Percentiles rank a stretch among this genome's conserved stretches.
Conservation (phyloP, 2,888 invertebrate species). For the Cheiracanthium punctorium region DNA sequence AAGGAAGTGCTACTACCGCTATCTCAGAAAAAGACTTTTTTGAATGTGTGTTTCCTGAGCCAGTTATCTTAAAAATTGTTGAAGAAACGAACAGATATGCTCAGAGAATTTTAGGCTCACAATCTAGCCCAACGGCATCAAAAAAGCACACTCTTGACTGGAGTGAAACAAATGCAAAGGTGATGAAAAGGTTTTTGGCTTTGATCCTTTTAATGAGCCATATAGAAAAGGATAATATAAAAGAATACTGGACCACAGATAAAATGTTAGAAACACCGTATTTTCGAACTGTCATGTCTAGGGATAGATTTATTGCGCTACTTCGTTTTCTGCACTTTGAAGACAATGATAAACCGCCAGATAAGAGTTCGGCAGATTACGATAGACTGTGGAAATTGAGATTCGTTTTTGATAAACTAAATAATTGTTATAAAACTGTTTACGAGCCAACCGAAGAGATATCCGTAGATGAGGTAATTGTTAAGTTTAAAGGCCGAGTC, state of each 20-base stretch:
- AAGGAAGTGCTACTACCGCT: too few relatives aligned
- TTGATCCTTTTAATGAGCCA: too few relatives aligned
- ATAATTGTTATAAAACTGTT: neutral
- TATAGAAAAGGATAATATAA: too few relatives aligned
- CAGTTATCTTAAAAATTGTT: too few relatives aligned
- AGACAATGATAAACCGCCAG: slow-evolving; percentile 4
- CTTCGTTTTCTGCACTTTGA: slow-evolving; percentile 31
- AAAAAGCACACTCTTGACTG: too few relatives aligned
- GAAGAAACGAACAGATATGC: too few relatives aligned
- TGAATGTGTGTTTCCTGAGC: too few relatives aligned
- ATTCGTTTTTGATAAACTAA: slow-evolving; percentile 10
- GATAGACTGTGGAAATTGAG: slow-evolving; percentile 30
- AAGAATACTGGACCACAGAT: slow-evolving; percentile 23
- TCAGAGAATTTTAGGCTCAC: too few relatives aligned
- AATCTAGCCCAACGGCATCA: too few relatives aligned
- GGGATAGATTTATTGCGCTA: neutral
- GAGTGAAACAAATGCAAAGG: too few relatives aligned
- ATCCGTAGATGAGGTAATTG: slow-evolving; percentile 20
- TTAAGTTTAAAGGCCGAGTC: slow-evolving; percentile 26
- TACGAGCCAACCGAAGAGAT: slow-evolving; percentile 21
- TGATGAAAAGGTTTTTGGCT: too few relatives aligned
- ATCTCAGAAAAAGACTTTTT: too few relatives aligned
- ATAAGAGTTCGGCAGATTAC: neutral
- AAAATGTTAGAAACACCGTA: slow-evolving; percentile 17
- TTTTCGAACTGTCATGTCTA: neutral